A percentile compares a stretch with the other conserved stretches of the same genome.
Conservation (phyloP, 1,140 invertebrate genomes). For the Acromyrmex echinatior region DNA sequence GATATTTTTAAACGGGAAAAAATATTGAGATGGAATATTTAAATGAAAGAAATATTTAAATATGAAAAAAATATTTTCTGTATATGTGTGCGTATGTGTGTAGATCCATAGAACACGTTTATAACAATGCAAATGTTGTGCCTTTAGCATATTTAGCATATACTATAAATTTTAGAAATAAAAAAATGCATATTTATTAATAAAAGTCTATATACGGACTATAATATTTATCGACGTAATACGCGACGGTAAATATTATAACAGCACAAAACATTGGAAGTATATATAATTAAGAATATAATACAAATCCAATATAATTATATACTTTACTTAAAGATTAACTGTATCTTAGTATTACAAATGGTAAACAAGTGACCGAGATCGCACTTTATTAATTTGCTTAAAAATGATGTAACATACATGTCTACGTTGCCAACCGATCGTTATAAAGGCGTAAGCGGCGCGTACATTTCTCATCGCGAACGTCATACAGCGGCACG, state of each 20-base stretch:
- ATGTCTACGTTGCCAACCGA: neutral
- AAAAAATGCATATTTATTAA: no score
- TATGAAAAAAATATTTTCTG: neutral
- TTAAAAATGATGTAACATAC: neutral
- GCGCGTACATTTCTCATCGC: constrained; percentile 2
- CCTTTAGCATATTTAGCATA: no score
- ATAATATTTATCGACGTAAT: neutral
- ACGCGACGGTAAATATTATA: no score
- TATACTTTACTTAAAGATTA: neutral
- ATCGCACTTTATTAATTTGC: constrained; percentile 48
- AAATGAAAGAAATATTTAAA: neutral
- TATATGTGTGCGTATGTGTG: no score
- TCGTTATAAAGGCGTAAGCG: constrained; percentile 4
- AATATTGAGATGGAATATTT: neutral
- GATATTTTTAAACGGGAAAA: neutral
- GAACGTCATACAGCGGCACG: constrained; percentile 10
- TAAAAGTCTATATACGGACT: neutral
- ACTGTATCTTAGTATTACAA: neutral
- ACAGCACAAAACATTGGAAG: neutral
- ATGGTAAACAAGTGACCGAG: neutral
- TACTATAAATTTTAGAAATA: no score
- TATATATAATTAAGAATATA: constrained; percentile 11
- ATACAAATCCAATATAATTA: neutral
- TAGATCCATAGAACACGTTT: no score
- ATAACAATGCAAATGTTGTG: no score